These are phyloP conservation scores for Pseudois nayaur DNA, from an alignment of 2,113 vertebrate genomes.

Conservation along the genomic window DNA sequence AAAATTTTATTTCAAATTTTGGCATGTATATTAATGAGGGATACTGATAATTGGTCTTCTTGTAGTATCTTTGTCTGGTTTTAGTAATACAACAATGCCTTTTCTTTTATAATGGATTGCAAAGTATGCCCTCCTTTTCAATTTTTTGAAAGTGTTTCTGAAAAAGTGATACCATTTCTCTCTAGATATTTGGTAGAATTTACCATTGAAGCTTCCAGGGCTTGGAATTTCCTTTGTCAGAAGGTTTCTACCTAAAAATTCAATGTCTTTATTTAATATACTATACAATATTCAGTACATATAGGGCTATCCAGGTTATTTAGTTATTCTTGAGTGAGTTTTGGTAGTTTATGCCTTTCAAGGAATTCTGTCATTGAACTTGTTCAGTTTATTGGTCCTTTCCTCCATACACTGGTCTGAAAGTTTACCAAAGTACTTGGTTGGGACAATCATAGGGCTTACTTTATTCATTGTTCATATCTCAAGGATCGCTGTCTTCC, in stretches of 20 bases:
- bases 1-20: background rate
- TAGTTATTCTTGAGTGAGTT: background rate
- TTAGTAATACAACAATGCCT: background rate
- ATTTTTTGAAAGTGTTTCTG: background rate
- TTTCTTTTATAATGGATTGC: background rate
- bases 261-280: background rate
- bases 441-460: background rate
- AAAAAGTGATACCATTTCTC: background rate
- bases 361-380: background rate
- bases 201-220: background rate
- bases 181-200: background rate
- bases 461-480: background rate
- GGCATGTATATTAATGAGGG: background rate
- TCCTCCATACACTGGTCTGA: background rate
- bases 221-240: background rate
- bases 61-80: background rate
- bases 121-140: background rate
- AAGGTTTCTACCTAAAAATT: background rate
- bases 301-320: background rate
- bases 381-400: background rate
- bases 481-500: background rate
- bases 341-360: background rate
- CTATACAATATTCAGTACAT: background rate
- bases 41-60: background rate
- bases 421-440: background rate